Evolutionary conservation across 2,113 vertebrate species (phyloP), one percentile per base, ranked within the genome.

Genomic region (Cyphomyrus plagiostoma): DNA sequence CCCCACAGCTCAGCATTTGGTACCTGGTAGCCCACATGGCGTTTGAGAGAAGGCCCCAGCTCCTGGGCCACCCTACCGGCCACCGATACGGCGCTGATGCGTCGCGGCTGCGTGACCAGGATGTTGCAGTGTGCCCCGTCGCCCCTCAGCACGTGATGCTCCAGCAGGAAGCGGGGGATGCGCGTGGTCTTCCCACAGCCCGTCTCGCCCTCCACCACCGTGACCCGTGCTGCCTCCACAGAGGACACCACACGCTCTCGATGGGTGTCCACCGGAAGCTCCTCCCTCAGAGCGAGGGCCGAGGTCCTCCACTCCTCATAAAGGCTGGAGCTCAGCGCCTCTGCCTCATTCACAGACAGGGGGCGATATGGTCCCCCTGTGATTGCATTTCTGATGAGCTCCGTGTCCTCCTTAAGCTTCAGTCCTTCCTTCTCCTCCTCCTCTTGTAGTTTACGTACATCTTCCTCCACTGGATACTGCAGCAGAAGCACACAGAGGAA

Each of bases 141-240:
- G 0, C 98, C 97, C 3, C 93, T 94, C 30, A 94, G 95, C 88
- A 97, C 96, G 0, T 94, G 91, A 19, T 96, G 97, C 89, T 99
- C 98, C 94, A 99, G 94, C 88, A 99, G 94, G 88, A 99, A 95
- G 92, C 98, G 98, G 0, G 98, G 98, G 92, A 99, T 97, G 8
- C 98, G 95, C 0, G 98, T 99, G 10, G 98, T 99, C 53, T 99
- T 99, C 17, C 98, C 98, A 0, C 98, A 99, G 62, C 98, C 98
- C 0, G 98, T 99, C 92, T 99, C 98, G 4, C 98, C 98, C 0
- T 97, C 96, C 2, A 99, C 97, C 88, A 99, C 97, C 10, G 98
- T 96, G 8, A 98, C 98, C 0, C 95, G 96, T 86, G 98, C 97
- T 84, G 96, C 94, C 87, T 96, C 95, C 10, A 99, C 96, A 0